Percentiles rank a stretch among this genome's conserved stretches.
These are phyloP conservation scores for Brienomyrus longianalis DNA, from an alignment of 2,113 vertebrate species.

Conservation along the genomic window DNA sequence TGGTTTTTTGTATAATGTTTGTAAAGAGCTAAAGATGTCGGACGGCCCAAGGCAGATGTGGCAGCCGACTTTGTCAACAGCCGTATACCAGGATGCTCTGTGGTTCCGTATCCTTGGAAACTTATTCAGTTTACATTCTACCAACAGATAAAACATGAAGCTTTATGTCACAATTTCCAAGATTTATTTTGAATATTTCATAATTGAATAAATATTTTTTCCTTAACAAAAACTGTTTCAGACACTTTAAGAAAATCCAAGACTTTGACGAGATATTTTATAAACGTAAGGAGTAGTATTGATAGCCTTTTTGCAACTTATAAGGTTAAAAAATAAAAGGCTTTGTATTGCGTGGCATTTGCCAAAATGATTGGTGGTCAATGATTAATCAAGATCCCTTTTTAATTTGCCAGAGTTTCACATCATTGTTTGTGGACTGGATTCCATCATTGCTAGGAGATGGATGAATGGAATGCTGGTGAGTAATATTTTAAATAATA, in stretches of 20 bases:
- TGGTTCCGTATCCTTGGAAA: constrained; percentile 86
- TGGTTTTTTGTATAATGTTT: constrained; percentile 21
- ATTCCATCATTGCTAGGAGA: constrained; percentile 87
- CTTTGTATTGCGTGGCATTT: background rate
- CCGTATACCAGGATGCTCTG: constrained; percentile 80
- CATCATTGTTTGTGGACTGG: constrained; percentile 90
- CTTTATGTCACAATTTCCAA: background rate
- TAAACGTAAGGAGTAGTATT: constrained; percentile 70
- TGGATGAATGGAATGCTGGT: constrained; percentile 99
- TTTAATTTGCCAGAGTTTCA: constrained; percentile 77
- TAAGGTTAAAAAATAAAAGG: background rate
- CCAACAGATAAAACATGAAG: background rate
- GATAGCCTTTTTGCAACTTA: background rate
- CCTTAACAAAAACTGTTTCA: constrained; percentile 57
- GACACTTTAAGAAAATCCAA: constrained; percentile 95
- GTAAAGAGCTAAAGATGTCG: constrained; percentile 83
- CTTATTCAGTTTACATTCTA: background rate
- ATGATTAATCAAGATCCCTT: background rate
- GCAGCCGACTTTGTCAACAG: constrained; percentile 90
- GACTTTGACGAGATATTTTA: constrained; percentile 91
- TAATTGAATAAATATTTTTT: constrained; percentile 23
- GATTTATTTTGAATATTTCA: background rate
- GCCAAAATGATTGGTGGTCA: background rate
- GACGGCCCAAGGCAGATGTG: constrained; percentile 89
- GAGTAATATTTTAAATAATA: constrained; percentile 31